Evolutionary conservation across 2,113 vertebrate species (phyloP), one percentile per base, ranked within the genome.

Genomic region (Pithys albifrons): DNA sequence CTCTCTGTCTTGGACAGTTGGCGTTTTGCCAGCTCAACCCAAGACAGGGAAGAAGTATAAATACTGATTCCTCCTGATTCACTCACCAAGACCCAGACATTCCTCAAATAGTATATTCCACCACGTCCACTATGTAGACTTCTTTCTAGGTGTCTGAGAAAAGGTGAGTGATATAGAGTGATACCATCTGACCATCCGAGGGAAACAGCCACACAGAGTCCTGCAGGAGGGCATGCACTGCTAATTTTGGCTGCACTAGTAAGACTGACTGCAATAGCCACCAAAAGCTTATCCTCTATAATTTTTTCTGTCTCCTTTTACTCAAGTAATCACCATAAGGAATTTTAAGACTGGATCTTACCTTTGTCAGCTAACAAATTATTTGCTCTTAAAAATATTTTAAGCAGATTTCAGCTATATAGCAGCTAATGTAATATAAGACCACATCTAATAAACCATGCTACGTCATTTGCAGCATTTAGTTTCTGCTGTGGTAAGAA

Each of bases 191-290:
- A 22, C 15, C 15, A 59, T 10, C 8, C 45, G 57, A 66, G 70
- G 62, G 17, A 74, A 74, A 41, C 1, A 75, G n/a, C 27, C 31
- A 16, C 2, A 0, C 9, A 8, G 22, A 25, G 6, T 52, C 49
- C 29, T n/a, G n/a, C 1, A 7, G 6, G 23, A 51, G 14, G 4
- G 9, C 35, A 39, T 14, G 20, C 9, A 16, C 31, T 2, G 1
- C 19, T 58, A 0, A 0, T 76, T 66, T 71, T 71, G 62, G 8
- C 27, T 62, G 52, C 18, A 57, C 43, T 67, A 27, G 6, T 33
- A 46, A 58, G 23, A 31, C 23, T 22, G 27, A 52, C 6, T 73
- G 25, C 5, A 7, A 45, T 48, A 29, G 27, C 48, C 23, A 17
- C 39, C 41, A 75, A 67, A 78, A 78, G 33, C 10, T 64, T 41